Base-by-base conservation (phyloP, 2,113 vertebrate species). In the Ibidorhyncha struthersii region DNA sequence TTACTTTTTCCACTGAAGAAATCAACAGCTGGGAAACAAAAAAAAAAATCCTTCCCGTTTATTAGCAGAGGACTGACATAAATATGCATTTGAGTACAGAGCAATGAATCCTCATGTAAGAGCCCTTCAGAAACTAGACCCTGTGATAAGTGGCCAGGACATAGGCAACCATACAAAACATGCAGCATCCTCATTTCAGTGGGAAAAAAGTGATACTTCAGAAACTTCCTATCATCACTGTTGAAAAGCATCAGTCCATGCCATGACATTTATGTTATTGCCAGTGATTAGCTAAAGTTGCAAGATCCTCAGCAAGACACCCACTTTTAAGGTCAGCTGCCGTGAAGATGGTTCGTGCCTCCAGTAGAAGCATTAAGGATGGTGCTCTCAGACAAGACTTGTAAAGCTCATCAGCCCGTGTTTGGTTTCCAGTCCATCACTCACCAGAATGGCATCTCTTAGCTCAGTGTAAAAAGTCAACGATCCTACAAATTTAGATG, bases 371-470 rank as follows among this genome's bases (percentile, higher is more conserved):
- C 30, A 32, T 43, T 55, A 63, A 91, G 49, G 25, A 41, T 12
- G 56, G 26, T 27, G 27, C 29, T 79, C 69, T 84, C 88, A 83
- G 86, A 36, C 40, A 72, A 61, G 50, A 22, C 58, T 7, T 63
- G 50, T 40, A 56, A 40, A 93, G 25, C 16, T 84, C 36, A 34
- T 34, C 52, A 2, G 1, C 17, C 15, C 0, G 0, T 29, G 41
- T 32, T 82, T 73, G 56, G 58, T 91, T 94, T 85, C 89, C 43
- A 93, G 91, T 67, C 56, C 82, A 65, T 78, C 69, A 53, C 69
- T 78, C 55, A 30, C 49, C 55, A 59, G 59, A 66, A 41, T 27
- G 25, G 15, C 65, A 61, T 26, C 59, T 43, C 86, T 50, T 34
- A 74, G n/a, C 49, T 95, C 49, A 6, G 17, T 36, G 23, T 29